Base-by-base conservation (phyloP, 1,140 invertebrate species). In the Drosophila leontia region DNA sequence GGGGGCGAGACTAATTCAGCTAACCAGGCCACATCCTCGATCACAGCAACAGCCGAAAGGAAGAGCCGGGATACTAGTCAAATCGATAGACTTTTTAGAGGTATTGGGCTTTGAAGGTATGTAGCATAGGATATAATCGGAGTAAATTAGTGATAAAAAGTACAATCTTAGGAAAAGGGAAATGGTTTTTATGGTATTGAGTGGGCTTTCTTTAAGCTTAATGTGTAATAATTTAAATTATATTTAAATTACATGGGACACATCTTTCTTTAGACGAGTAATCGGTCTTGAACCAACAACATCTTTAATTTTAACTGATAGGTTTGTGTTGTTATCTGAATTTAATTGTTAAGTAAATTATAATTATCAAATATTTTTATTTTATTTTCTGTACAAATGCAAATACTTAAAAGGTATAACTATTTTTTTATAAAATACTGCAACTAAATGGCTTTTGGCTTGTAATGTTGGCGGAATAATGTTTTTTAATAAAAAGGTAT, bases 11-110 rank as follows among this genome's bases (percentile, higher is more conserved):
- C 65, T 76, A 76, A 71, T 63, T 45, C 61, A 57, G 48, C 59
- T 63, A 57, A 62, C 78, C 78, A 78, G 55, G 55, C 78, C 61
- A 69, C 65, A 76, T 74, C 67, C 75, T 59, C 48, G 76, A 56
- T 77, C 59, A 51, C 47, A 82, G 70, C 42, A 44, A n/a, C 19
- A 26, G 53, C 19, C 13, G 11, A 39, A 11, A 2, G 17, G 17
- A 15, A 9, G 34, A 37, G 2, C 17, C 7, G 19, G 19, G 13
- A 39, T 11, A 7, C 13, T 1, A n/a, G n/a, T n/a, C n/a, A n/a
- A n/a, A n/a, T n/a, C n/a, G n/a, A n/a, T n/a, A n/a, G n/a, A n/a
- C n/a, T n/a, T n/a, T n/a, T n/a, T n/a, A n/a, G n/a, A n/a, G n/a
- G n/a, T n/a, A n/a, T n/a, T n/a, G n/a, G n/a, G 19, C 8, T 17